Conservation (phyloP, 2,113 vertebrate species). For the Marmota monax region DNA sequence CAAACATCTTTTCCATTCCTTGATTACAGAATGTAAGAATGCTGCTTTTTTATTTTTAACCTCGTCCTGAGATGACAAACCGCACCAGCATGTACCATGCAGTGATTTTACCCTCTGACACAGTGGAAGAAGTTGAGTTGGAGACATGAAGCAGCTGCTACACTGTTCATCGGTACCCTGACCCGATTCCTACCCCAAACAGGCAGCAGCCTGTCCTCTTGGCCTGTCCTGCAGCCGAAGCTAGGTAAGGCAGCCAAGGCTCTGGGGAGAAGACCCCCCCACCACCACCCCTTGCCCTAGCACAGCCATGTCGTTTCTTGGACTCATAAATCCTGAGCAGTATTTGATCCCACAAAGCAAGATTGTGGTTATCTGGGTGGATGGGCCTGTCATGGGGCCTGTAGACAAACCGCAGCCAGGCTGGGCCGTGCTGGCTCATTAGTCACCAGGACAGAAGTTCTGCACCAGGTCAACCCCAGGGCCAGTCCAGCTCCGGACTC, state of each 20-base stretch:
- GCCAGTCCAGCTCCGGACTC: conserved; percentile 73
- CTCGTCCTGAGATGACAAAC: conserved; percentile 84
- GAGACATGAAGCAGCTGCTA: conserved; percentile 89
- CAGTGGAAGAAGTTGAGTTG: conserved; percentile 82
- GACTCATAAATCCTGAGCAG: conserved; percentile 89
- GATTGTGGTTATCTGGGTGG: conserved; percentile 89
- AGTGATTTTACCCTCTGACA: conserved; percentile 86
- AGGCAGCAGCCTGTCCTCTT: conserved; percentile 80
- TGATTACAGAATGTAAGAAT: conserved; percentile 35
- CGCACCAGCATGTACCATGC: conserved; percentile 86
- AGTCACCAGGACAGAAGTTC: conserved; percentile 83
- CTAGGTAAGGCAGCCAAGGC: conserved; percentile 58
- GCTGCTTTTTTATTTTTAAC: conserved; percentile 78
- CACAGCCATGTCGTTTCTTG: conserved; percentile 86
- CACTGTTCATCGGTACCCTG: conserved; percentile 83
- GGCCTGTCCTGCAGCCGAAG: conserved; percentile 73
- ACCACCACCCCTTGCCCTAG: neutral
- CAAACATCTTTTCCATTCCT: conserved; percentile 54
- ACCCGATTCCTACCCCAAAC: conserved; percentile 85
- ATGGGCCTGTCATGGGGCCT: conserved; percentile 84
- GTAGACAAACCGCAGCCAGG: conserved; percentile 87
- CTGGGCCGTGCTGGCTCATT: conserved; percentile 71
- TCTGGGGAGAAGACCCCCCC: neutral
- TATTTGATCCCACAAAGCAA: conserved; percentile 90
- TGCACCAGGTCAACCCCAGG: conserved; percentile 71